These are phyloP conservation scores for Matsumurasca onukii DNA, from an alignment of 1,140 invertebrate species.

Conservation along the genomic window DNA sequence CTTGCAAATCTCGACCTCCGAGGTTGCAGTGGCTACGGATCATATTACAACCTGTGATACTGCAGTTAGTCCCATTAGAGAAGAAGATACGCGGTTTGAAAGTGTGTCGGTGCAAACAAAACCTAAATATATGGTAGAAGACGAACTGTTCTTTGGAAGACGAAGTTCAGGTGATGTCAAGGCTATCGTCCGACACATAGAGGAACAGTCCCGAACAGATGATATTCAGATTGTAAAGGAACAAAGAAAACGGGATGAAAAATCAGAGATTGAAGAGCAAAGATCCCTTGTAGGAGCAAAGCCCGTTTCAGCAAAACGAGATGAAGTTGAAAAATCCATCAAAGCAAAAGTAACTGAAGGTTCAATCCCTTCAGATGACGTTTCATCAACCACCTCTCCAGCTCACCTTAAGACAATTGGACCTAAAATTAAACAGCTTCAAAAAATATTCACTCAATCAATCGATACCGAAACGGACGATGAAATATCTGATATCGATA, in stretches of 20 bases:
- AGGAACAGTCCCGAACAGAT: conserved; percentile 47
- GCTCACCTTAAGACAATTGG: conserved; percentile 45
- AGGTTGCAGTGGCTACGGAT: conserved; percentile 53
- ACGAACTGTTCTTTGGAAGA: conserved; percentile 33
- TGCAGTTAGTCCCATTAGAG: conserved; percentile 50
- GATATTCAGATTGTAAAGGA: conserved; percentile 21
- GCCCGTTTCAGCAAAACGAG: neutral
- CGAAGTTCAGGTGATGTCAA: conserved; percentile 51
- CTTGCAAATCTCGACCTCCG: conserved; percentile 50
- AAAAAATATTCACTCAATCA: conserved; percentile 50
- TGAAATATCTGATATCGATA: conserved; percentile 30
- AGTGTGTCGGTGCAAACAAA: conserved; percentile 19
- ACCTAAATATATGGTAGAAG: conserved; percentile 37
- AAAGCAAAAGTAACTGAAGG: conserved; percentile 4
- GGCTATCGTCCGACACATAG: conserved; percentile 50
- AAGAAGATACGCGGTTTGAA: conserved; percentile 39
- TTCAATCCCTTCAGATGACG: neutral
- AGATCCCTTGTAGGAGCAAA: no score
- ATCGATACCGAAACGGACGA: conserved; percentile 40
- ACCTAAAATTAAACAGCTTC: conserved; percentile 52
- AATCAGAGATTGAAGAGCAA: neutral
- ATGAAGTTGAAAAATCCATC: neutral
- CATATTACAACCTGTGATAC: conserved; percentile 51
- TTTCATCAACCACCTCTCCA: conserved; percentile 23
- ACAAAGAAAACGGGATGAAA: conserved; percentile 31